Percentiles rank a stretch among this genome's conserved stretches.
These are phyloP conservation scores for Geothlypis trichas DNA, from an alignment of 2,113 vertebrate genomes.

Conservation along the genomic window DNA sequence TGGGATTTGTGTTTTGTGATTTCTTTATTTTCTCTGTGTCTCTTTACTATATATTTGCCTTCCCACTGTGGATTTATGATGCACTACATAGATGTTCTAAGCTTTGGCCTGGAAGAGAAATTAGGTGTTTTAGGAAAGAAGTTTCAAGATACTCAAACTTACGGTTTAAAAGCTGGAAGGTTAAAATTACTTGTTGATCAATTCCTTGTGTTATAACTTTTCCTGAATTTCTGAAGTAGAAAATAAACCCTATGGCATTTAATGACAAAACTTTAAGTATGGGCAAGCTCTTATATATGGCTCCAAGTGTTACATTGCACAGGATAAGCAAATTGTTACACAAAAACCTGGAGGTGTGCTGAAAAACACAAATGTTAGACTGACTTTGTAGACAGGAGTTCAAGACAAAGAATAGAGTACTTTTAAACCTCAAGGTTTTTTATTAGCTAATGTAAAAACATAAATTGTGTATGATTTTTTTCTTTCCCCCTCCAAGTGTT, in stretches of 20 bases:
- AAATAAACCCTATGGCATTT: neutral
- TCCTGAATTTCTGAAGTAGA: neutral
- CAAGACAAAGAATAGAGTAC: neutral
- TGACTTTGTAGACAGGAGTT: neutral
- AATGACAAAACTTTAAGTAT: neutral
- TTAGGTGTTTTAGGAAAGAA: neutral
- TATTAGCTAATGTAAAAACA: neutral
- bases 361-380: neutral
- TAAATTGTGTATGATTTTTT: fast-evolving
- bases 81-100: neutral
- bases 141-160: neutral
- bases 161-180: neutral
- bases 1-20: neutral
- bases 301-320: neutral
- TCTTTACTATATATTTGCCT: neutral
- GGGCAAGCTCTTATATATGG: fast-evolving
- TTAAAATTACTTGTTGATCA: neutral
- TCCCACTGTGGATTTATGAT: neutral
- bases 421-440: neutral
- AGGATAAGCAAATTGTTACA: neutral
- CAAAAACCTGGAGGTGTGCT: neutral
- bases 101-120: neutral
- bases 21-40: neutral
- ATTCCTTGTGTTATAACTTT: neutral
- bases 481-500: fast-evolving